Base-by-base conservation (phyloP, 2,888 invertebrate species). In the Phorcus lineatus region DNA sequence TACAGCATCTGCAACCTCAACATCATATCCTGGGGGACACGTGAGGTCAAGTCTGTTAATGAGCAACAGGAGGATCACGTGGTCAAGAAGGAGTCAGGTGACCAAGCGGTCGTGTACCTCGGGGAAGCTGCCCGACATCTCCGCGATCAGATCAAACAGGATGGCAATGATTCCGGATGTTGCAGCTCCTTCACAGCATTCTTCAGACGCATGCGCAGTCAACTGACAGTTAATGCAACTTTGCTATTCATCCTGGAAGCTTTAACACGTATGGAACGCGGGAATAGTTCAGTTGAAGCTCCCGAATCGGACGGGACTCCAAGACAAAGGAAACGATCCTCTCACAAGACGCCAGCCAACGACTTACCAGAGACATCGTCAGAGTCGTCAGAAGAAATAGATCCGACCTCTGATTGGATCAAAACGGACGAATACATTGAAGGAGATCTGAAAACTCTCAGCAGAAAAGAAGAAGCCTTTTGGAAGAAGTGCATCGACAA, bases 1-100 rank as follows among this genome's bases (percentile, higher is more conserved):
- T 98, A 97, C 92, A 97, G 97, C 0, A 94, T 98, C 22, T 97
- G 97, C 92, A 98, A 98, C 92, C 95, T 98, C 94, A 97, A 98
- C 92, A 96, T 97, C 90, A 96, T 98, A 2, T 96, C 96, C 0
- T 98, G 98, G 98, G 98, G 98, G 3, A 98, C 98, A 0, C 94
- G 98, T 81, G 98, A 98, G 74, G 83, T 79, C 13, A 76, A 76
- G 47, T 70, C 81, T 0, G 57, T 74, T 53, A 75, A 81, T 54
- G 81, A 79, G 70, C 81, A 81, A 40, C 78, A 81, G 31, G 53
- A 76, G 22, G 75, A 79, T 31, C 78, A 54, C 55, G 55, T 28
- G 16, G 36, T 76, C n/a, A 76, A 76, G 76, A 9, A 54, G n/a
- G 76, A 55, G 11, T 24, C 36, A 0, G 66, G 67, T n/a, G 70